Percentiles rank a stretch among this genome's conserved stretches.
phyloP scores from a whole-genome alignment of 1,140 invertebrate species.

The Brachionus angularis region DNA sequence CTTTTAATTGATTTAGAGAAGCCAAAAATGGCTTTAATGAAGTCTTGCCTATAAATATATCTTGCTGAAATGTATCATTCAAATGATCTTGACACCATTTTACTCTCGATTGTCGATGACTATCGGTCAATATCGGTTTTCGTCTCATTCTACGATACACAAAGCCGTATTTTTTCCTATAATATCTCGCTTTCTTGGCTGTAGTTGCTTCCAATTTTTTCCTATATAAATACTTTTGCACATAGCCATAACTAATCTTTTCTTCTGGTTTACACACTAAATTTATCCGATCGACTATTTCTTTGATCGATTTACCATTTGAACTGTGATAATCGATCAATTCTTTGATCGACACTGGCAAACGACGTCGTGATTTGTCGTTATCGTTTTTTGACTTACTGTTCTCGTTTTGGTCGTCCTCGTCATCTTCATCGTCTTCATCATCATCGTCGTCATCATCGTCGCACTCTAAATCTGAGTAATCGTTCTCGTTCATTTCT shows the following conservation, averaged over 20 bases:
- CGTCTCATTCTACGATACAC: slow-evolving; percentile 31
- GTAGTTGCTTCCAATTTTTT: slow-evolving; percentile 35
- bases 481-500: neutral
- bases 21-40: slow-evolving; percentile 36
- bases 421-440: neutral
- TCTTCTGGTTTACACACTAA: slow-evolving; percentile 33
- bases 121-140: slow-evolving; percentile 33
- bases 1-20: slow-evolving; percentile 32
- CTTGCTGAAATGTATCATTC: slow-evolving; percentile 16
- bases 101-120: slow-evolving; percentile 16
- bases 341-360: slow-evolving; percentile 36
- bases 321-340: slow-evolving; percentile 32
- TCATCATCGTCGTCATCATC: slow-evolving; percentile 10
- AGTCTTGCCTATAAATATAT: slow-evolving; percentile 31
- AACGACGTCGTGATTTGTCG: slow-evolving; percentile 13
- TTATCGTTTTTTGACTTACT: neutral
- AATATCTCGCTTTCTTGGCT: slow-evolving; percentile 34
- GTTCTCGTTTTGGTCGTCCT: neutral
- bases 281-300: slow-evolving; percentile 35
- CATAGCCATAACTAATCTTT: slow-evolving; percentile 41
- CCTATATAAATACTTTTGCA: slow-evolving; percentile 38
- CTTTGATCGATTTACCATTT: slow-evolving; percentile 42
- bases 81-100: slow-evolving; percentile 34
- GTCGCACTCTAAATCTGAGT: neutral
- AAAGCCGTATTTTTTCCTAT: slow-evolving; percentile 40